Evolutionary conservation across 1,140 invertebrate species (phyloP).

Genomic region (Dendrolimus punctatus): DNA sequence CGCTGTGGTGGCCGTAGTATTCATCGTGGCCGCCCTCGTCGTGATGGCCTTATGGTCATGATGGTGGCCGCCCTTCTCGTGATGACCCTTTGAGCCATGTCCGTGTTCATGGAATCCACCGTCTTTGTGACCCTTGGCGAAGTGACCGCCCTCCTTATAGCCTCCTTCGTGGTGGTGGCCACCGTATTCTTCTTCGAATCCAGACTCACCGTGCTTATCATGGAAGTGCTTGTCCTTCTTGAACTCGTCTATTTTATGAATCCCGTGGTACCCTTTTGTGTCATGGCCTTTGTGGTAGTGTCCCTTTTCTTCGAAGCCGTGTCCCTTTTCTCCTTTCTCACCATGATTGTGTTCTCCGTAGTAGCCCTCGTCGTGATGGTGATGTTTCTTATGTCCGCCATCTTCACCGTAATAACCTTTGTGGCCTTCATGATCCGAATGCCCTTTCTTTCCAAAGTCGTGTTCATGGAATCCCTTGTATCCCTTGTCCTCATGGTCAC

Average conservation of each 20-base stretch:
- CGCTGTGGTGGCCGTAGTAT: constrained; percentile 72
- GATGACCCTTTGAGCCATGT: constrained; percentile 79
- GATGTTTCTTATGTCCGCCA: constrained; percentile 80
- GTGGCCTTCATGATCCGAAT: constrained; percentile 79
- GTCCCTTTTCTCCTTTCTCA: constrained; percentile 77
- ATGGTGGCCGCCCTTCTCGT: constrained; percentile 75
- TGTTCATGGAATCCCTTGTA: constrained; percentile 77
- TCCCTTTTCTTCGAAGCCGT: constrained; percentile 73
- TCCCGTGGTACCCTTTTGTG: constrained; percentile 82
- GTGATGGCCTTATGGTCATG: constrained; percentile 51
- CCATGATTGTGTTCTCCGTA: constrained; percentile 81
- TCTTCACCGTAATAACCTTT: constrained; percentile 80
- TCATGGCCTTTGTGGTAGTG: constrained; percentile 83
- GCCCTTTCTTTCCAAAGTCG: constrained; percentile 79
- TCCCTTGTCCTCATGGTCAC: constrained; percentile 57
- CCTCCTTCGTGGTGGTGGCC: constrained; percentile 77
- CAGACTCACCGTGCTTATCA: constrained; percentile 83
- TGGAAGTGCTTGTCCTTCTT: constrained; percentile 76
- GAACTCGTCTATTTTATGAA: constrained; percentile 83
- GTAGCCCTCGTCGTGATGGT: constrained; percentile 81
- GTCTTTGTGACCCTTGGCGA: constrained; percentile 79
- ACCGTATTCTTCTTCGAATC: constrained; percentile 78
- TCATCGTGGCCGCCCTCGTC: constrained; percentile 73
- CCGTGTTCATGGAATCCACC: constrained; percentile 78
- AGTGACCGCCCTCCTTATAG: constrained; percentile 77